phyloP scores from a whole-genome alignment of 2,113 vertebrate species.

The Equus przewalskii region DNA sequence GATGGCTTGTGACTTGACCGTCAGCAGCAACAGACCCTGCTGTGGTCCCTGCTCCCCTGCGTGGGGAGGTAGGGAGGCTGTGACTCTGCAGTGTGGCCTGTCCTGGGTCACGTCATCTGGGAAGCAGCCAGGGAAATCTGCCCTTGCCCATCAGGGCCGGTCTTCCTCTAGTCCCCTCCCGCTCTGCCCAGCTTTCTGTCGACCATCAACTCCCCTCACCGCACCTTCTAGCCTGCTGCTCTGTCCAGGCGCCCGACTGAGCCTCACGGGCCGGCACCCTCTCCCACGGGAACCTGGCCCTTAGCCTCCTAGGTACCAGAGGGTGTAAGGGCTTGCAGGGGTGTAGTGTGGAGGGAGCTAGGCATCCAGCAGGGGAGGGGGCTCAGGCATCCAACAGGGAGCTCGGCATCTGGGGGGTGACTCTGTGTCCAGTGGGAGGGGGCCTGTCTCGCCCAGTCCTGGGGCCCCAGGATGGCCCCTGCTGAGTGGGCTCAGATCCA shows the following conservation, averaged over 20 bases:
- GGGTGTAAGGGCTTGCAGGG: too few relatives aligned
- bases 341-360: neutral
- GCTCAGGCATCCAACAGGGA: too few relatives aligned
- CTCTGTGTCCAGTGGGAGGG: neutral
- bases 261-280: fast-evolving
- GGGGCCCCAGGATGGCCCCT: neutral
- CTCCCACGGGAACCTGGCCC: fast-evolving
- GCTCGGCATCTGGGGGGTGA: too few relatives aligned
- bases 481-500: neutral
- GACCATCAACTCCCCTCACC: neutral
- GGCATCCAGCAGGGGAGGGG: neutral
- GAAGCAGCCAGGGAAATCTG: neutral
- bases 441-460: neutral
- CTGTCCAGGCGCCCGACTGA: fast-evolving
- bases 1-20: neutral
- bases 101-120: neutral
- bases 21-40: neutral
- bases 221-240: neutral
- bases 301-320: neutral
- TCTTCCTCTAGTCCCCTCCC: neutral
- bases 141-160: fast-evolving
- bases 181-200: too few relatives aligned
- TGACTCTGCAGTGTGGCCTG: neutral
- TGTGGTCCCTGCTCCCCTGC: neutral
- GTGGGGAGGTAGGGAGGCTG: fast-evolving